Conservation (phyloP, 2,888 invertebrate genomes). For the Caradrina kadenii region DNA sequence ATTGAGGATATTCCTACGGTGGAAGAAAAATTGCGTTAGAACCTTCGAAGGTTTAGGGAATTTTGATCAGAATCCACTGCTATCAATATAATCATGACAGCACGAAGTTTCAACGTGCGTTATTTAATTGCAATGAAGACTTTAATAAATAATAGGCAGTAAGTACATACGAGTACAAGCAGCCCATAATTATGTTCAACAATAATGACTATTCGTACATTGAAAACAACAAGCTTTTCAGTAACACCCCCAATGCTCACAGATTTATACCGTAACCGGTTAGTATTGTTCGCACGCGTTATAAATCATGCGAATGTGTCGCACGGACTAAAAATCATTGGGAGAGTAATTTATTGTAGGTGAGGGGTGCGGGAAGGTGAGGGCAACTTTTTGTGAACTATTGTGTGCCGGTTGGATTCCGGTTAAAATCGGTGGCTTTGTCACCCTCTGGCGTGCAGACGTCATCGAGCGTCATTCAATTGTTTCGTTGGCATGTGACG, state of each 20-base stretch:
- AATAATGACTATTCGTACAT: slow-evolving; percentile 77
- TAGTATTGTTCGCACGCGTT: slow-evolving; percentile 80
- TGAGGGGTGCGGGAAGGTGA: slow-evolving; percentile 74
- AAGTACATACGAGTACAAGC: slow-evolving; percentile 26
- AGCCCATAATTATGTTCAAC: slow-evolving; percentile 70
- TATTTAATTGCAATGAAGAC: slow-evolving; percentile 46
- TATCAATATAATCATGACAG: too few relatives aligned
- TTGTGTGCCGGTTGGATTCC: slow-evolving; percentile 76
- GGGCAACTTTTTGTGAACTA: slow-evolving; percentile 79
- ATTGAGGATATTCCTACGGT: neutral
- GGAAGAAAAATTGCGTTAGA: slow-evolving; percentile 12
- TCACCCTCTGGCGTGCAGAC: slow-evolving; percentile 65
- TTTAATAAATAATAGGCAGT: slow-evolving; percentile 56
- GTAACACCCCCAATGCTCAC: slow-evolving; percentile 74
- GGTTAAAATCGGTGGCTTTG: slow-evolving; percentile 67
- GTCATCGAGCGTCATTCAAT: slow-evolving; percentile 61
- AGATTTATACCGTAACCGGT: slow-evolving; percentile 85
- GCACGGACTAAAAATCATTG: slow-evolving; percentile 87
- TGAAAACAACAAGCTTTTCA: slow-evolving; percentile 79
- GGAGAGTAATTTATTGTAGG: slow-evolving; percentile 82
- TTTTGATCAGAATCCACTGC: neutral
- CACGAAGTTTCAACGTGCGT: neutral
- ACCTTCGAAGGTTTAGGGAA: neutral
- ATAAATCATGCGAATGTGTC: slow-evolving; percentile 88
- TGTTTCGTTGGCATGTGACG: slow-evolving; percentile 56